Evolutionary conservation across 2,888 invertebrate genomes (phyloP).

Genomic region (Oegoconia quadripuncta): DNA sequence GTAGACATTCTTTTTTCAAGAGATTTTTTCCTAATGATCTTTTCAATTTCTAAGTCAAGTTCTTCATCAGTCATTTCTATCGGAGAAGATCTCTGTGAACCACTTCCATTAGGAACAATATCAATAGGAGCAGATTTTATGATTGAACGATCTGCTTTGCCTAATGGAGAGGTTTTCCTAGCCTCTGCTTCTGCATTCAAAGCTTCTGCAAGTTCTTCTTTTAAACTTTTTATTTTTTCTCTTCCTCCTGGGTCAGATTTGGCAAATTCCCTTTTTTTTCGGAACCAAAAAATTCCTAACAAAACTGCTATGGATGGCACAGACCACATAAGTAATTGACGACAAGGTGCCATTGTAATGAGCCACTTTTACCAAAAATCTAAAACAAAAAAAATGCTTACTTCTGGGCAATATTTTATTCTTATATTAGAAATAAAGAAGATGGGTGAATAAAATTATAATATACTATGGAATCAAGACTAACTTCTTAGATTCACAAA

Average conservation of each 20-base stretch:
- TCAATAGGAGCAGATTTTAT: slow-evolving; percentile 85
- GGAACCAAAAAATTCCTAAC: slow-evolving; percentile 90
- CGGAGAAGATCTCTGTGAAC: slow-evolving; percentile 77
- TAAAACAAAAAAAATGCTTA: slow-evolving; percentile 67
- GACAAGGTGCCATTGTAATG: slow-evolving; percentile 86
- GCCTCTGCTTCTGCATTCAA: slow-evolving; percentile 61
- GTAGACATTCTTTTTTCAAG: slow-evolving; percentile 57
- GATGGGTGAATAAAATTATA: neutral
- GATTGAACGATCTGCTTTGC: slow-evolving; percentile 59
- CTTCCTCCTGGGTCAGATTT: slow-evolving; percentile 87
- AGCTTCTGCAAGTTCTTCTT: slow-evolving; percentile 71
- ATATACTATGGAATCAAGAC: neutral
- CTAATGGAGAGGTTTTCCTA: slow-evolving; percentile 62
- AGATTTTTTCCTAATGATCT: slow-evolving; percentile 79
- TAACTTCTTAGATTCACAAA: slow-evolving; percentile 14
- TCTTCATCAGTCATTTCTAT: slow-evolving; percentile 82
- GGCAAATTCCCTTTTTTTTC: slow-evolving; percentile 86
- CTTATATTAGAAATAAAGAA: slow-evolving; percentile 5
- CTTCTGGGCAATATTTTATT: neutral
- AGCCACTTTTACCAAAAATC: slow-evolving; percentile 83
- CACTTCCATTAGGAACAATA: slow-evolving; percentile 76
- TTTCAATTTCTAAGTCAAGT: slow-evolving; percentile 83
- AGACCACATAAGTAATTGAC: slow-evolving; percentile 88
- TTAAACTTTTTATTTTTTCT: slow-evolving; percentile 68
- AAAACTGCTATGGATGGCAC: slow-evolving; percentile 89